These are phyloP conservation scores for Microchirus variegatus DNA, from an alignment of 2,797 vertebrate genomes.

Conservation along the genomic window DNA sequence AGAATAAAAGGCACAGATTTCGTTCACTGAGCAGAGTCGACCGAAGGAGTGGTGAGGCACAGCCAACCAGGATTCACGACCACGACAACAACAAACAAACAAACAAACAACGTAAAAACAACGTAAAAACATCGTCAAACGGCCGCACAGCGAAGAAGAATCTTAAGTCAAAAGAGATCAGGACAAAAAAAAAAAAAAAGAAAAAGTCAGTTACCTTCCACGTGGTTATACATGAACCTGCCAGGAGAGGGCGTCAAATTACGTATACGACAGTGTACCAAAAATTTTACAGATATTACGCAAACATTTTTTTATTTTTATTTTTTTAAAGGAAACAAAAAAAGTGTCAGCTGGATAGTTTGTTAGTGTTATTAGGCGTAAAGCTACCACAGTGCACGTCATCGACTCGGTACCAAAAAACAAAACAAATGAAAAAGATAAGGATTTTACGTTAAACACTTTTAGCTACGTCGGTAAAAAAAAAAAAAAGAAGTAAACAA, in stretches of 20 bases:
- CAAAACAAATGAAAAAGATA: constrained; percentile 37
- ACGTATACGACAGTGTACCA: constrained; percentile 34
- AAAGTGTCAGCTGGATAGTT: constrained; percentile 59
- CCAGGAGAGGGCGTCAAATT: constrained; percentile 28
- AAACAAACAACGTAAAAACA: constrained; percentile 20
- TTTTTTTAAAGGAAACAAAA: constrained; percentile 44
- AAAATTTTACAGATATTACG: constrained; percentile 47
- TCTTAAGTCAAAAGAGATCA: constrained; percentile 12
- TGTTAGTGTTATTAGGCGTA: constrained; percentile 65
- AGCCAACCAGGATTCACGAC: constrained; percentile 49
- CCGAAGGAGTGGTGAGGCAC: constrained; percentile 57
- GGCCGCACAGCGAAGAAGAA: constrained; percentile 43
- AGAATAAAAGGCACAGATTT: constrained; percentile 64
- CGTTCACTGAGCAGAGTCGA: constrained; percentile 60
- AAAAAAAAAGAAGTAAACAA: constrained; percentile 69
- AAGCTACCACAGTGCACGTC: constrained; percentile 60
- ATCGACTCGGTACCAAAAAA: constrained; percentile 43
- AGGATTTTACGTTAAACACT: constrained; percentile 55
- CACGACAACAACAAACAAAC: constrained; percentile 7
- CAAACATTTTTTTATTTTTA: constrained; percentile 38
- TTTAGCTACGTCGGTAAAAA: constrained; percentile 59
- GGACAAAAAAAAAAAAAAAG: constrained; percentile 38
- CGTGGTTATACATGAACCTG: constrained; percentile 36
- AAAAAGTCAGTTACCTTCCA: constrained; percentile 18
- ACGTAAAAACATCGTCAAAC: constrained; percentile 30